Percentiles rank a stretch among this genome's conserved stretches.
These are phyloP conservation scores for Galaxias olidus DNA, from an alignment of 2,797 vertebrate species.

Conservation along the genomic window DNA sequence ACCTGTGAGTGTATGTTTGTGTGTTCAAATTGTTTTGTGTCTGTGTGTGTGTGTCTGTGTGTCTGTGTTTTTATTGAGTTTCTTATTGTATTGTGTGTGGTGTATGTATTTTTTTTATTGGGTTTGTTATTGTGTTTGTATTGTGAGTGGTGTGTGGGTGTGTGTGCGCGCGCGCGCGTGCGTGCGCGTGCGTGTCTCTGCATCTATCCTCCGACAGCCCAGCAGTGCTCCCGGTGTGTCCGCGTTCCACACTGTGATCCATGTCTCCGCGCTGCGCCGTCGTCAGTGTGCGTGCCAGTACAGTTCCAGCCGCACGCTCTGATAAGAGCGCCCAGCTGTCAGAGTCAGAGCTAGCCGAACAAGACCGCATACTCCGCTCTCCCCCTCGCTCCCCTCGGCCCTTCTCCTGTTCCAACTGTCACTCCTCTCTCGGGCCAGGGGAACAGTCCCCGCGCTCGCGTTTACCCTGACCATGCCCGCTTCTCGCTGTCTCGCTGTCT, in stretches of 20 bases:
- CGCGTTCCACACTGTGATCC: constrained; percentile 55
- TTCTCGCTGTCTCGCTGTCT: not conserved
- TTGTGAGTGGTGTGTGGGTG: not conserved
- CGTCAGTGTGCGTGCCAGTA: constrained; percentile 37
- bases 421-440: not conserved
- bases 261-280: constrained; percentile 37
- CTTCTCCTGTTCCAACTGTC: constrained; percentile 12
- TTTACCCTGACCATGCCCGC: no score
- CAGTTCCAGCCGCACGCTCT: constrained; percentile 57
- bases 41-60: not conserved
- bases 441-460: no score
- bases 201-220: constrained; percentile 21
- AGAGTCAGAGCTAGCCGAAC: constrained; percentile 43
- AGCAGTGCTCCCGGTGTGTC: constrained; percentile 52
- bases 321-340: constrained; percentile 66
- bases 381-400: constrained; percentile 17
- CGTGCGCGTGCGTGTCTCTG: constrained; percentile 4
- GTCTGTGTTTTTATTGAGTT: not conserved
- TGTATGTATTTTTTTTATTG: not conserved
- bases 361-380: constrained; percentile 30
- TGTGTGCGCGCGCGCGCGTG: constrained; percentile 4
- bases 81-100: not conserved
- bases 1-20: not conserved
- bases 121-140: not conserved
- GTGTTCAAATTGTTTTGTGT: not conserved